Conservation (phyloP, 2,888 invertebrate genomes). For the Gastrophysa polygoni region DNA sequence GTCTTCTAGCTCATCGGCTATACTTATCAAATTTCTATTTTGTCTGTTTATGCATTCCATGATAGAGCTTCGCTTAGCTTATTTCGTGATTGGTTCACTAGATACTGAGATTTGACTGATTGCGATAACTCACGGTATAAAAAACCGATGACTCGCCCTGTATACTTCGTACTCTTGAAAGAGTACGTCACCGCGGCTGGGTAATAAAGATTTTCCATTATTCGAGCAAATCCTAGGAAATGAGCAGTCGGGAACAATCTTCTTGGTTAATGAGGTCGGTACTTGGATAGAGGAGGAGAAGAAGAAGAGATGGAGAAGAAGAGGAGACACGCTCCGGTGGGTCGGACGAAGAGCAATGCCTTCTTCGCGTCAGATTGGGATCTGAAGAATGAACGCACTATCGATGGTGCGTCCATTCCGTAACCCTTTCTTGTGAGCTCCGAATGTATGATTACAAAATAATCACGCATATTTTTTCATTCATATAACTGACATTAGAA, state of each 20-base stretch:
- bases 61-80: too few relatives aligned
- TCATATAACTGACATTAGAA: too few relatives aligned
- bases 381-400: conserved; percentile 46
- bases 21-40: too few relatives aligned
- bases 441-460: too few relatives aligned
- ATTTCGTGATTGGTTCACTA: too few relatives aligned
- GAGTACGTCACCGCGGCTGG: conserved; percentile 3
- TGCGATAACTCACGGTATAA: too few relatives aligned
- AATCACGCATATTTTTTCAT: too few relatives aligned
- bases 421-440: conserved; percentile 6
- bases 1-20: too few relatives aligned
- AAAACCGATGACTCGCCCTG: too few relatives aligned
- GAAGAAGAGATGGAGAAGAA: background rate
- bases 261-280: conserved; percentile 54
- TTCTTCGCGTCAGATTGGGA: conserved; percentile 44
- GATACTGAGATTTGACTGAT: too few relatives aligned
- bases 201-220: conserved; percentile 23
- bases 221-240: conserved; percentile 36
- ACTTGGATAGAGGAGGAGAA: background rate
- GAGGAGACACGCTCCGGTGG: conserved; percentile 54
- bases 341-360: conserved; percentile 52
- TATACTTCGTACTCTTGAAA: background rate
- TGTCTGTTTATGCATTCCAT: too few relatives aligned
- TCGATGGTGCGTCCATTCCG: conserved; percentile 41
- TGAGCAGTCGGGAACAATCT: conserved; percentile 46